Evolutionary conservation across 2,113 vertebrate species (phyloP).

Genomic region (Dermatemys mawii): DNA sequence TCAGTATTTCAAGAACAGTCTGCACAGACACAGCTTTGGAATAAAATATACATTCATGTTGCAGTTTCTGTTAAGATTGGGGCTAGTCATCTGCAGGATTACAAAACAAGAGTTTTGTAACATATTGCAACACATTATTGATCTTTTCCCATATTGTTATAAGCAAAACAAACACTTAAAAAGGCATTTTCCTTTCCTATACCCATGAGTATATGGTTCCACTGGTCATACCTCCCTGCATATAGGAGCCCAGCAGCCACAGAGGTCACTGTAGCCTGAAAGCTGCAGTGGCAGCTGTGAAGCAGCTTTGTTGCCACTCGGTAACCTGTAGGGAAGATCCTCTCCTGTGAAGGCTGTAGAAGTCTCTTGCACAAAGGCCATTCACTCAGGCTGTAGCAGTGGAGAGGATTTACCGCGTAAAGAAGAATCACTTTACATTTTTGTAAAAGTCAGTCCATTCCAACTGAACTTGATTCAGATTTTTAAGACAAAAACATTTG

Average conservation of each 20-base stretch:
- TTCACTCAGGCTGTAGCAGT: background rate
- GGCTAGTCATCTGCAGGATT: slow-evolving; percentile 60
- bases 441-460: background rate
- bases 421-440: background rate
- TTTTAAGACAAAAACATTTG: background rate
- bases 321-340: background rate
- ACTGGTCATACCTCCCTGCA: fast-evolving
- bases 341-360: background rate
- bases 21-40: slow-evolving; percentile 60
- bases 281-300: background rate
- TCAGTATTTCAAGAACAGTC: slow-evolving; percentile 69
- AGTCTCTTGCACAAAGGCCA: background rate
- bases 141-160: slow-evolving; percentile 17
- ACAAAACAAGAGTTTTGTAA: slow-evolving; percentile 23
- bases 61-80: slow-evolving; percentile 61
- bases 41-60: slow-evolving; percentile 61
- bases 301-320: background rate
- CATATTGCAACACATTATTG: slow-evolving; percentile 13
- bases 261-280: background rate
- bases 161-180: slow-evolving; percentile 13
- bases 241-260: fast-evolving
- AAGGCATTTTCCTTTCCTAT: background rate
- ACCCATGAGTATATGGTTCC: background rate
- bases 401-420: background rate
- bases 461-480: background rate